phyloP scores from a whole-genome alignment of 2,797 vertebrate genomes.

The Sebastes variabilis region DNA sequence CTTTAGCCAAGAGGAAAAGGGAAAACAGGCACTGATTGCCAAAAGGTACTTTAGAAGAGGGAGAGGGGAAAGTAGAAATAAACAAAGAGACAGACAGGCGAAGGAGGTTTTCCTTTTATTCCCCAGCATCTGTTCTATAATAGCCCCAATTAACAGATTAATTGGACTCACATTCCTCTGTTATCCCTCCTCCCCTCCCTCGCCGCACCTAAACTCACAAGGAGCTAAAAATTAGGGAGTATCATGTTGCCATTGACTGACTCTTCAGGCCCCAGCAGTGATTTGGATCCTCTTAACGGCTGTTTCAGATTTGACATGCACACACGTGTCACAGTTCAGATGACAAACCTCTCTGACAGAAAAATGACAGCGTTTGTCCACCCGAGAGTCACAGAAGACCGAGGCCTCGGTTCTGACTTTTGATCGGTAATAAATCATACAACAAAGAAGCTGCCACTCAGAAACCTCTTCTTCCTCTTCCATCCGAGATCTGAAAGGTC shows the following conservation, averaged over 20 bases:
- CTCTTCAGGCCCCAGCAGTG: slow-evolving; percentile 8
- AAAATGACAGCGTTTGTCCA: slow-evolving; percentile 60
- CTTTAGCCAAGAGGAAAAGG: slow-evolving; percentile 75
- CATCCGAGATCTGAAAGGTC: slow-evolving; percentile 66
- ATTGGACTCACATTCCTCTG: slow-evolving; percentile 64
- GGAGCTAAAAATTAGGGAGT: background rate
- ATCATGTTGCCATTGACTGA: slow-evolving; percentile 18
- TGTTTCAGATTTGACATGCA: slow-evolving; percentile 3
- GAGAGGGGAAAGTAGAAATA: slow-evolving; percentile 54
- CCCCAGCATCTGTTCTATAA: slow-evolving; percentile 71
- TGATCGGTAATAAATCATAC: slow-evolving; percentile 71
- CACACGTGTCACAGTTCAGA: slow-evolving; percentile 29
- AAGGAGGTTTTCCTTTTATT: slow-evolving; percentile 66
- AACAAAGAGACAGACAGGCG: slow-evolving; percentile 64
- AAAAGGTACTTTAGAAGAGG: slow-evolving; percentile 66
- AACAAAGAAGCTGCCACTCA: slow-evolving; percentile 71
- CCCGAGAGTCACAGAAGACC: slow-evolving; percentile 33
- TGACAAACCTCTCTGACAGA: slow-evolving; percentile 27
- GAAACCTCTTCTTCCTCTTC: slow-evolving; percentile 41
- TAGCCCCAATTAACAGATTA: slow-evolving; percentile 75
- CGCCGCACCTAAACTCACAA: slow-evolving; percentile 31
- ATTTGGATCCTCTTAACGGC: slow-evolving; percentile 16
- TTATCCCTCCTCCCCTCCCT: slow-evolving; percentile 25
- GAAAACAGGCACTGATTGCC: slow-evolving; percentile 64
- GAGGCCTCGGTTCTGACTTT: slow-evolving; percentile 53